These are phyloP conservation scores for Drosophila austrosaltans DNA, from an alignment of 2,888 invertebrate species.

Conservation along the genomic window DNA sequence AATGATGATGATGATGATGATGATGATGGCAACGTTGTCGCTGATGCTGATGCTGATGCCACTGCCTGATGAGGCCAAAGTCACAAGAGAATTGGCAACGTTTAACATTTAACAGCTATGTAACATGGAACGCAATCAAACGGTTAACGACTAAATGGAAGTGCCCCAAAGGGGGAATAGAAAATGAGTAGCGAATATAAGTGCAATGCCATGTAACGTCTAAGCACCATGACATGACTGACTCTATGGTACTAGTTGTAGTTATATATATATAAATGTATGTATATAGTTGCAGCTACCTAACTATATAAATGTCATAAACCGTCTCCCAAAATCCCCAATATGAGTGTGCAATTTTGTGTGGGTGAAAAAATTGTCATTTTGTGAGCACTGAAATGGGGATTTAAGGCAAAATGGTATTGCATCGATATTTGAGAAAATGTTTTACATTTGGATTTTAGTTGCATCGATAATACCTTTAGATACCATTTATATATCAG, in stretches of 20 bases:
- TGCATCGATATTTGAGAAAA: background rate
- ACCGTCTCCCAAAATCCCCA: background rate
- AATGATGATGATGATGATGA: slow-evolving; percentile 33
- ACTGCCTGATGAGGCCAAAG: slow-evolving; percentile 61
- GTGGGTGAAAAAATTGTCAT: background rate
- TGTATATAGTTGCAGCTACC: background rate
- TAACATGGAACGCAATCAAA: slow-evolving; percentile 74
- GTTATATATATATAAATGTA: background rate
- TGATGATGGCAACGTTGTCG: slow-evolving; percentile 13
- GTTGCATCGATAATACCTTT: no score
- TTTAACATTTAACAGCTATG: slow-evolving; percentile 75
- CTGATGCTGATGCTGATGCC: slow-evolving; percentile 7
- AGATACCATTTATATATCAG: no score
- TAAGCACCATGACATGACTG: slow-evolving; percentile 17
- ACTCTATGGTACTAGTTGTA: background rate
- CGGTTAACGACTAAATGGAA: slow-evolving; percentile 75
- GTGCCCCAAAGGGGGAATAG: slow-evolving; percentile 44
- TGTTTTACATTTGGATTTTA: background rate
- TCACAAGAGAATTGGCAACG: slow-evolving; percentile 66
- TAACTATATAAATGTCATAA: slow-evolving; percentile 12
- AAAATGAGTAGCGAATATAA: slow-evolving; percentile 43
- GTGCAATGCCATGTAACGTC: slow-evolving; percentile 50
- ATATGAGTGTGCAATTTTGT: slow-evolving; percentile 5
- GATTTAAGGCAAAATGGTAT: slow-evolving; percentile 2
- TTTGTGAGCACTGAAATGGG: slow-evolving; percentile 1